phyloP scores from a whole-genome alignment of 2,888 invertebrate species.

The Tipula helvola region DNA sequence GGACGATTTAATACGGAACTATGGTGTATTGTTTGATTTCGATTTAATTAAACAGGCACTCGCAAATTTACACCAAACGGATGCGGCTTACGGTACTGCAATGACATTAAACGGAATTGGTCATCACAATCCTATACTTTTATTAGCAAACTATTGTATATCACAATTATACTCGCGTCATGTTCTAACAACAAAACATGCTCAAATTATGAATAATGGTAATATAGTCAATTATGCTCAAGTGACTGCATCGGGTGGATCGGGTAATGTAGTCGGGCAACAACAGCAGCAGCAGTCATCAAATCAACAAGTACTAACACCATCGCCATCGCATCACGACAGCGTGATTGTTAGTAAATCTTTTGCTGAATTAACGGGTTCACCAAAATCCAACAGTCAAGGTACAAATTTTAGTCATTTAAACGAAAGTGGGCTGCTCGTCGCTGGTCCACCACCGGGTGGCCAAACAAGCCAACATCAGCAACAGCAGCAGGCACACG shows the following conservation, averaged over 20 bases:
- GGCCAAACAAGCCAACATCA: constrained; percentile 14
- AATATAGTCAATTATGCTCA: constrained; percentile 28
- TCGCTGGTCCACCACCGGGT: constrained; percentile 20
- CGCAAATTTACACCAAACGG: constrained; percentile 45
- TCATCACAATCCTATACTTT: constrained; percentile 54
- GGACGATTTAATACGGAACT: constrained; percentile 55
- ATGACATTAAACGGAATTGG: constrained; percentile 23
- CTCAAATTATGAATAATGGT: constrained; percentile 43
- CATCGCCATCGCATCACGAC: constrained; percentile 20
- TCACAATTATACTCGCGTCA: constrained; percentile 56
- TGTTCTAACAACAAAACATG: constrained; percentile 34
- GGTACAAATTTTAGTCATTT: constrained; percentile 14
- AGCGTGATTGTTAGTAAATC: constrained; percentile 19
- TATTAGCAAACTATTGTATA: constrained; percentile 66
- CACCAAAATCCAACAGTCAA: constrained; percentile 21
- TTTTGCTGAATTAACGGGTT: constrained; percentile 27
- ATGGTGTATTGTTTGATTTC: constrained; percentile 53
- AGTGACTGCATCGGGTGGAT: constrained; percentile 22
- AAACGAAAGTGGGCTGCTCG: constrained; percentile 15
- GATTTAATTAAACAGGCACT: constrained; percentile 52
- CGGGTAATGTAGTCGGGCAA: constrained; percentile 10
- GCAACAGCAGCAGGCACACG: constrained; percentile 16
- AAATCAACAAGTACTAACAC: background rate
- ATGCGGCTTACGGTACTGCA: constrained; percentile 20
- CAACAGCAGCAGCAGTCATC: background rate